Percentiles rank a stretch among this genome's conserved stretches.
phyloP scores from a whole-genome alignment of 1,140 invertebrate species.

The Zaprionus capensis region DNA sequence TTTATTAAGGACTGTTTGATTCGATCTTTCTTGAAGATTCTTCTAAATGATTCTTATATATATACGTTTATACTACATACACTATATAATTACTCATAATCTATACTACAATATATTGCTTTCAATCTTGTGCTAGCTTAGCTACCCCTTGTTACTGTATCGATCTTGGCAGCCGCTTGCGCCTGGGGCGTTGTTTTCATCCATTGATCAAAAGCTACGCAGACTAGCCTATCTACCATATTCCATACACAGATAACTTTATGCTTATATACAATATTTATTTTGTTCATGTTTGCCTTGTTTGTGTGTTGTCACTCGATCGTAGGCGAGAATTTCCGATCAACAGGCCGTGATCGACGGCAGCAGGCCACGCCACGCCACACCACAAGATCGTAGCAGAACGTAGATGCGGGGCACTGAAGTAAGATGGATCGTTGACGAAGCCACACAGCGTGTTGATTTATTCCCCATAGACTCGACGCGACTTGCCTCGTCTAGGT shows the following conservation, averaged over 20 bases:
- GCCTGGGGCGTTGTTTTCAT: conserved; percentile 35
- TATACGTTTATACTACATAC: neutral
- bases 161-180: conserved; percentile 12
- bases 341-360: conserved; percentile 77
- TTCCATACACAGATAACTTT: conserved; percentile 10
- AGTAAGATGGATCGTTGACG: conserved; percentile 80
- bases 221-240: conserved; percentile 30
- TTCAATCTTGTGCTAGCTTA: neutral
- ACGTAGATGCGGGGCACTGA: neutral
- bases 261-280: conserved; percentile 36
- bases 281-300: conserved; percentile 53
- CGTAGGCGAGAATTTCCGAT: conserved; percentile 82
- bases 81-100: neutral
- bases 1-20: neutral
- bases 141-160: conserved; percentile 4
- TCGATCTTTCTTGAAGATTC: neutral
- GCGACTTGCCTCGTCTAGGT: conserved; percentile 22
- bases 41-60: neutral
- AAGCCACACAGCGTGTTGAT: conserved; percentile 84
- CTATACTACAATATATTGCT: too few relatives aligned
- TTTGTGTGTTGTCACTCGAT: conserved; percentile 71
- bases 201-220: conserved; percentile 67
- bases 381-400: conserved; percentile 36
- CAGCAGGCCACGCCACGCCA: conserved; percentile 61
- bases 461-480: conserved; percentile 77